Evolutionary conservation across 2,113 vertebrate genomes (phyloP), one percentile per base, ranked within the genome.

Genomic region (Ranitomeya imitator): DNA sequence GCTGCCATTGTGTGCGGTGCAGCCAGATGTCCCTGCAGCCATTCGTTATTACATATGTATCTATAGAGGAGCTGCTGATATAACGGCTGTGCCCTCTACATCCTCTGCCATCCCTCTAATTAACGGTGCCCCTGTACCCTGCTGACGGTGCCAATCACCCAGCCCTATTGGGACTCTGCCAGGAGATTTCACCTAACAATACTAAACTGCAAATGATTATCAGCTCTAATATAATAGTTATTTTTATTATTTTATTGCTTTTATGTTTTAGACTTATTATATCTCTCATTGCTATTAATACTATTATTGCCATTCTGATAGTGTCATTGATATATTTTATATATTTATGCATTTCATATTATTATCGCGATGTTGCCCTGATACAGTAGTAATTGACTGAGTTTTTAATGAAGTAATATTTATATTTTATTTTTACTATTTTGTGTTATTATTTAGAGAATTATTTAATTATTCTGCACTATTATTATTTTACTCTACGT

Each of bases 31-130:
- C 69, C 69, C 26, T 26, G n/a, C 63, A 67, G 21, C 15, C 69
- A 71, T 71, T 71, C 69, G 69, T 71, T 31, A 71, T 71, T 37
- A 71, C 69, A 31, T 71, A 37, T 71, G 69, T 71, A 71, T 71
- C 23, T 71, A 15, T 26, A 26, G 65, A 69, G 23, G 13, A 69
- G 23, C 65, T 69, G 65, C 65, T 13, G 65, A 14, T 69, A 69
- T 26, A 69, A 69, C 65, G 65, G 65, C 65, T n/a, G 65, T 13
- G 12, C 26, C 26, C 63, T 9, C 63, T n/a, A 1, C 21, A 65
- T 65, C 63, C 63, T n/a, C 65, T 67, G 65, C 65, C 65, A 67
- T 23, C 65, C 65, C 11, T n/a, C 65, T 21, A 67, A 67, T 67
- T 67, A 67, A 9, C 23, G 65, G 23, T 67, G 21, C 65, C 65